Base-by-base conservation (phyloP, 2,888 invertebrate genomes). In the Bellardia bayeri region DNA sequence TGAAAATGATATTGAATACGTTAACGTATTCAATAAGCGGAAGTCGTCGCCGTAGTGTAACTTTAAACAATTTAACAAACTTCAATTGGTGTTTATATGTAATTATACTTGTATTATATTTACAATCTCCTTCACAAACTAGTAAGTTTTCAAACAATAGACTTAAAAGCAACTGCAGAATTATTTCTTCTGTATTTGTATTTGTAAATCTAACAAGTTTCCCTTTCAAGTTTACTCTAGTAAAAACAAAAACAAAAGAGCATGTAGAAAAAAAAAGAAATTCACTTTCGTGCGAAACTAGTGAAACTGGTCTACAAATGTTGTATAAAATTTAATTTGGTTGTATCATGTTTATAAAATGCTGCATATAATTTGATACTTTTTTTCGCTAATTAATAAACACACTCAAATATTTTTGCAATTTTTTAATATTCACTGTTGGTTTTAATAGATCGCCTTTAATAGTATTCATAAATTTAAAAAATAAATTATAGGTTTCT, bases 211-310 rank as follows among this genome's bases (percentile, higher is more conserved):
- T 66, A 78, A 56, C 40, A 49, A 75, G 54, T 88, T 88, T 88
- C 88, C 79, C 86, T 88, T 88, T 88, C 85, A 80, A 75, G 87
- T 85, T 87, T 80, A 85, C 42, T 82, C 68, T 68, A 80, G 82
- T 85, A 85, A 68, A 49, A 33, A 51, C 23, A 45, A 30, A 58
- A 56, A 49, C 49, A 61, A 45, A 66, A 69, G 16, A 72, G 56
- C 16, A 61, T 42, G 37, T 6, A 6, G 0, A 11, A 23, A 84
- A 42, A 30, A 61, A 89, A 90, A 89, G 89, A 91, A 91, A 90
- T 92, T 92, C 91, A 91, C 92, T 91, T 92, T 92, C 91, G 87
- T 90, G 88, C 89, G 85, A 91, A 91, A 90, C 92, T 90, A 90
- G 91, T 88, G 90, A 91, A 92, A 92, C 92, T 91, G 90, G 92